Evolutionary conservation across 2,113 vertebrate species (phyloP).

Genomic region (Syrrhaptes paradoxus): DNA sequence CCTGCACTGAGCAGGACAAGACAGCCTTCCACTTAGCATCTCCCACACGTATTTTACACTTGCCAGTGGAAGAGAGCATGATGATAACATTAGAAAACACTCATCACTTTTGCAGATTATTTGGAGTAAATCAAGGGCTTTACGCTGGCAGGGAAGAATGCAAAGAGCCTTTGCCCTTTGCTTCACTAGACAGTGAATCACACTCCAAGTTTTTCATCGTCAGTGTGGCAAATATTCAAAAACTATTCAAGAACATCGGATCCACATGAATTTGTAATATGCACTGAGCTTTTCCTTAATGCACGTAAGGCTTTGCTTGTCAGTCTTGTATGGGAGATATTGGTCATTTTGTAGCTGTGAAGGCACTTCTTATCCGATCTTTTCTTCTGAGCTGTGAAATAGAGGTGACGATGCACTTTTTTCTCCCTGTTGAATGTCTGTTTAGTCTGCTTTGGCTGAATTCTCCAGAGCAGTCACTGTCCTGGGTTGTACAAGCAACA

Average conservation of each 20-base stretch:
- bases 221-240: not conserved
- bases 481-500: not conserved
- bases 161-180: not conserved
- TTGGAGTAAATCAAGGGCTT: not conserved
- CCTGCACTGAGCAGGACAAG: not conserved
- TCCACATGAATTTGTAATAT: not conserved
- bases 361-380: not conserved
- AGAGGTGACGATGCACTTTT: not conserved
- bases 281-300: not conserved
- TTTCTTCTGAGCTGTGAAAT: not conserved
- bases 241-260: not conserved
- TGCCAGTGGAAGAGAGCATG: not conserved
- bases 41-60: not conserved
- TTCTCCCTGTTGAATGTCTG: not conserved
- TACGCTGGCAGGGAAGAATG: not conserved
- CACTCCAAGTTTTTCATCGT: not conserved
- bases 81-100: not conserved
- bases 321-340: not conserved
- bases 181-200: not conserved
- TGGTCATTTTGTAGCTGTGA: not conserved
- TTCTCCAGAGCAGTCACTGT: not conserved
- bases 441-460: not conserved
- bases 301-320: not conserved
- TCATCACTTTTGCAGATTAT: not conserved
- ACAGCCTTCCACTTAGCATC: not conserved